These are phyloP conservation scores for Mystacornis crossleyi DNA, from an alignment of 2,113 vertebrate genomes.

Conservation along the genomic window DNA sequence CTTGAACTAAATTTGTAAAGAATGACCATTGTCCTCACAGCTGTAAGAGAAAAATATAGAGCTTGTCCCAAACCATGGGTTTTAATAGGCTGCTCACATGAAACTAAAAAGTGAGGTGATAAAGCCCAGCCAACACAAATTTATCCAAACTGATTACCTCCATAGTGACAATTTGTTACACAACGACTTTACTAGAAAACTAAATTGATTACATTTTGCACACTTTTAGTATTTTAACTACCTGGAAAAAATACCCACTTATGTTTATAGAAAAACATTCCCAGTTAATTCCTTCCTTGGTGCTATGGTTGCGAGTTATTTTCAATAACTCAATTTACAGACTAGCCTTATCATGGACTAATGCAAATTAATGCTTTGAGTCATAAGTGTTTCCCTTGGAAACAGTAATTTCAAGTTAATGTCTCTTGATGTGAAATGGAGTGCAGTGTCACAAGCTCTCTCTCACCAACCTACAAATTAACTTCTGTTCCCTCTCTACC, in stretches of 20 bases:
- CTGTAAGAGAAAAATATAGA: slow-evolving; percentile 49
- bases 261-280: slow-evolving; percentile 37
- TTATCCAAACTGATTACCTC: slow-evolving; percentile 38
- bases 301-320: slow-evolving; percentile 43
- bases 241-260: slow-evolving; percentile 19
- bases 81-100: slow-evolving; percentile 34
- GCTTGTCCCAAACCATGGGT: slow-evolving; percentile 1
- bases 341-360: slow-evolving; percentile 55
- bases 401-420: slow-evolving; percentile 69
- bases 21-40: slow-evolving; percentile 56
- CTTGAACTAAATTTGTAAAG: slow-evolving; percentile 68
- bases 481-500: not conserved
- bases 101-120: slow-evolving; percentile 30
- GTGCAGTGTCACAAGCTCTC: slow-evolving; percentile 60
- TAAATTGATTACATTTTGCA: slow-evolving; percentile 28
- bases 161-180: slow-evolving; percentile 36
- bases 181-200: slow-evolving; percentile 9
- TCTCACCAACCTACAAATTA: slow-evolving; percentile 61
- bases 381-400: slow-evolving; percentile 69
- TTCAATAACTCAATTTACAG: slow-evolving; percentile 68
- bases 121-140: slow-evolving; percentile 6
- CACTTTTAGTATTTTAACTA: slow-evolving; percentile 50
- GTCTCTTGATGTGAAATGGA: slow-evolving; percentile 69
- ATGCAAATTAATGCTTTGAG: slow-evolving; percentile 69
- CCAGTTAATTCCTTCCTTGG: slow-evolving; percentile 54